Percentiles rank a stretch among this genome's conserved stretches.
phyloP scores from a whole-genome alignment of 2,888 invertebrate genomes.

The Athripsodes cinereus region DNA sequence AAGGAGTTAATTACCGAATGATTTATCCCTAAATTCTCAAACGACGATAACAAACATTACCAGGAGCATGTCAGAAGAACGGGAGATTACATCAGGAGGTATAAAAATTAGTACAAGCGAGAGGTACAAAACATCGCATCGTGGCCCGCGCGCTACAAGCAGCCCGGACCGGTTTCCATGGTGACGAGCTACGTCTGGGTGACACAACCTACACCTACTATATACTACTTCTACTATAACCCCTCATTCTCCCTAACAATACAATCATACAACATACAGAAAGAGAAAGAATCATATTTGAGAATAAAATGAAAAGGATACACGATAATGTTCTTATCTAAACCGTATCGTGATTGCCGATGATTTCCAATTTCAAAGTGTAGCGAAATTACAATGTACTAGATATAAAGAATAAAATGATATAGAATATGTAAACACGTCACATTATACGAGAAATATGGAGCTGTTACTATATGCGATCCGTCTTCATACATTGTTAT shows the following conservation, averaged over 20 bases:
- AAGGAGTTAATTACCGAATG: too few relatives aligned
- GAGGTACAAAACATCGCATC: constrained; percentile 12
- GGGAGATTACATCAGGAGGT: constrained; percentile 1
- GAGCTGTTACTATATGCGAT: too few relatives aligned
- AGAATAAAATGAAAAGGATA: background rate
- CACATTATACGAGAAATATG: too few relatives aligned
- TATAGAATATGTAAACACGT: constrained; percentile 3
- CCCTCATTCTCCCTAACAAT: background rate
- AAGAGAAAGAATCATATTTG: constrained; percentile 3
- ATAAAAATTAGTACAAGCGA: constrained; percentile 19
- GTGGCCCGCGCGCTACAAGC: constrained; percentile 12
- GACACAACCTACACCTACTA: constrained; percentile 16
- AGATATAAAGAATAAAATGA: constrained; percentile 4
- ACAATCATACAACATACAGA: too few relatives aligned
- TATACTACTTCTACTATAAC: background rate
- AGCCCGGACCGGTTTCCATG: constrained; percentile 26
- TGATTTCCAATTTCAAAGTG: background rate
- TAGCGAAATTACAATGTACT: background rate
- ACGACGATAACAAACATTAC: background rate
- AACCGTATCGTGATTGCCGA: background rate
- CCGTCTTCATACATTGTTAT: too few relatives aligned
- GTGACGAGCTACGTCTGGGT: constrained; percentile 23
- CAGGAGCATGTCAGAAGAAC: constrained; percentile 4
- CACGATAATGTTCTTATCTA: background rate
- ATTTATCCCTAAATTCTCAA: too few relatives aligned